Evolutionary conservation across 2,888 invertebrate genomes (phyloP), one percentile per base, ranked within the genome.

Genomic region (Notodonta ziczac): DNA sequence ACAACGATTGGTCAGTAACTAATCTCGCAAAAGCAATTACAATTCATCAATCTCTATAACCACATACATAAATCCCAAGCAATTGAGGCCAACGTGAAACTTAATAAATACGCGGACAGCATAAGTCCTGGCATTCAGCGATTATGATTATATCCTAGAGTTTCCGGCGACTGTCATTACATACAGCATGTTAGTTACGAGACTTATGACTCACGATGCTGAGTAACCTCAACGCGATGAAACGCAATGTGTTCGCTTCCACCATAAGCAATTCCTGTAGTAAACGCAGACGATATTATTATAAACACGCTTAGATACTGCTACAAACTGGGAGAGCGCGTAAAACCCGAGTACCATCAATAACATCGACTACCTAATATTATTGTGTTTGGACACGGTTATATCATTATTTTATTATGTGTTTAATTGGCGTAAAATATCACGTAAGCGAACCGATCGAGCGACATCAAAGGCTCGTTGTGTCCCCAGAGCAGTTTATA

Each of bases 81-180:
- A 71, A 74, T 76, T 74, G 70, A 67, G 68, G 69, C 56, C 68
- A 69, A 61, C 61, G 59, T 66, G 56, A 66, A 59, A 14, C 63
- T 67, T 62, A 65, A 64, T 67, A 70, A 73, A 64, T 66, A 62
- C 65, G 62, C 69, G 71, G 67, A 71, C 68, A 70, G 60, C 65
- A 67, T 32, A 54, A 66, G 65, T 73, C 65, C 70, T 70, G 63
- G 66, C 59, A 65, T 68, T 73, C 39, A 42, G 55, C 58, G 71
- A 74, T 69, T 73, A 74, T 63, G 68, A 75, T 72, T 72, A 74
- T 70, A 76, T 73, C 71, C 68, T 68, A 66, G 60, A 67, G 74
- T 85, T 85, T 90, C 89, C 89, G 86, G 83, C 82, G 82, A 73
- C 74, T 76, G 82, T 81, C 74, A 78, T 83, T 81, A 84, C 24